Evolutionary conservation across 2,888 invertebrate species (phyloP).

Genomic region (Helobdella robusta): DNA sequence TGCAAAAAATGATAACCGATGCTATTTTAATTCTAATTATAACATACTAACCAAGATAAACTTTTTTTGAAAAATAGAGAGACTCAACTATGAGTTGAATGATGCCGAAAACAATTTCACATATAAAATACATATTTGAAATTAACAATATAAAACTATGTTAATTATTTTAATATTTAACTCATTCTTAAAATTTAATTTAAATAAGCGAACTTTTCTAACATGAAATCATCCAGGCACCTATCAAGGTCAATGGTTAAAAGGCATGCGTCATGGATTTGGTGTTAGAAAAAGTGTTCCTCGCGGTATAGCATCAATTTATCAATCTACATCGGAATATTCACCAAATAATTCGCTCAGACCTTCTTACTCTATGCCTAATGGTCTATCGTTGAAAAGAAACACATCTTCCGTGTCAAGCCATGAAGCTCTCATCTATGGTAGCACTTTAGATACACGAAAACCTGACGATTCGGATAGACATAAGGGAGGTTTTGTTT

Average conservation of each 20-base stretch:
- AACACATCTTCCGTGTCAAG: constrained; percentile 7
- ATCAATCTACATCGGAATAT: constrained; percentile 10
- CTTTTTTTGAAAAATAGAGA: too few species aligned
- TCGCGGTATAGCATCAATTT: constrained; percentile 9
- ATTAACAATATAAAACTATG: too few species aligned
- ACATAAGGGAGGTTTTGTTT: constrained; percentile 23
- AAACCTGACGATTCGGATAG: background rate
- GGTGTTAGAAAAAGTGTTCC: constrained; percentile 24
- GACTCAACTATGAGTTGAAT: too few species aligned
- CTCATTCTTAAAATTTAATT: too few species aligned
- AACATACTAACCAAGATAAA: too few species aligned
- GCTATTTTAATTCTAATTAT: too few species aligned
- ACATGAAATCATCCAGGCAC: too few species aligned
- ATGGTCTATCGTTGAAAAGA: background rate
- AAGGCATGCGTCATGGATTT: constrained; percentile 23
- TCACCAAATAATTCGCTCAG: background rate
- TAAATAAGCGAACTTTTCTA: too few species aligned
- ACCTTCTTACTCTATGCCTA: constrained; percentile 15
- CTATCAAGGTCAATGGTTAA: constrained; percentile 22
- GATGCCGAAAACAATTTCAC: too few species aligned
- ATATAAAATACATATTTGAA: too few species aligned
- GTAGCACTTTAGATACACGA: constrained; percentile 8
- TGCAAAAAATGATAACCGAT: too few species aligned
- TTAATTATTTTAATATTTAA: too few species aligned
- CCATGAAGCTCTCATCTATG: constrained; percentile 14